A percentile compares a stretch with the other conserved stretches of the same genome.
Evolutionary conservation across 2,797 vertebrate species (phyloP).

Genomic region (Psittacula derbiana): DNA sequence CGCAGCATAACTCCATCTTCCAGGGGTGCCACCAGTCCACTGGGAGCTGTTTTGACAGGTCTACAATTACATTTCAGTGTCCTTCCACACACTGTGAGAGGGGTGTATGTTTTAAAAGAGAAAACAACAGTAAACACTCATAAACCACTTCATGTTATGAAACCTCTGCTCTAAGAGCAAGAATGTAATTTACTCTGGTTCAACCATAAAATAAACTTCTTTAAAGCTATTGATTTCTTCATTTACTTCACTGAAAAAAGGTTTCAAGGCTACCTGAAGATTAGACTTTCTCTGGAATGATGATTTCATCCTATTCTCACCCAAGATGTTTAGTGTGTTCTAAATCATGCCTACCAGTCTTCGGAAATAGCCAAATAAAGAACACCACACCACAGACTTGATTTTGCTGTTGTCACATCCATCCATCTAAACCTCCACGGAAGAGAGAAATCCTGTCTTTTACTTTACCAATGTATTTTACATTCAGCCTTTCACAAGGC

Average conservation of each 20-base stretch:
- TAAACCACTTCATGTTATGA: neutral
- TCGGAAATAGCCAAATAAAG: neutral
- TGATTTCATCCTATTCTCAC: neutral
- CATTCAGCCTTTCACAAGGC: neutral
- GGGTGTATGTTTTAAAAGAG: neutral
- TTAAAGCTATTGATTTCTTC: neutral
- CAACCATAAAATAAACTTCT: neutral
- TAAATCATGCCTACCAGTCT: neutral
- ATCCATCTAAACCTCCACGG: rapidly evolving
- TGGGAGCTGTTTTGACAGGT: neutral
- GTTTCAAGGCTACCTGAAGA: neutral
- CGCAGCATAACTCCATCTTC: neutral
- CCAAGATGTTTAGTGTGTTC: neutral
- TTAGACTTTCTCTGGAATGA: neutral
- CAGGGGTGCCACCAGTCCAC: neutral
- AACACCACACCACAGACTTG: neutral
- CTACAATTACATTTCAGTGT: neutral
- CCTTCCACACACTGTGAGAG: neutral
- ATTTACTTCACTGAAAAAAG: neutral
- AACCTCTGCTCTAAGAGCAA: neutral
- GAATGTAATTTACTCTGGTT: neutral
- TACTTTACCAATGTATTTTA: neutral
- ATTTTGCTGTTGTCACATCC: neutral
- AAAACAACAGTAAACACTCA: conserved; percentile 12
- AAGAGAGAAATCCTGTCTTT: neutral